A percentile compares a stretch with the other conserved stretches of the same genome.
phyloP scores from a whole-genome alignment of 2,113 vertebrate species.

The Xiphias gladius region DNA sequence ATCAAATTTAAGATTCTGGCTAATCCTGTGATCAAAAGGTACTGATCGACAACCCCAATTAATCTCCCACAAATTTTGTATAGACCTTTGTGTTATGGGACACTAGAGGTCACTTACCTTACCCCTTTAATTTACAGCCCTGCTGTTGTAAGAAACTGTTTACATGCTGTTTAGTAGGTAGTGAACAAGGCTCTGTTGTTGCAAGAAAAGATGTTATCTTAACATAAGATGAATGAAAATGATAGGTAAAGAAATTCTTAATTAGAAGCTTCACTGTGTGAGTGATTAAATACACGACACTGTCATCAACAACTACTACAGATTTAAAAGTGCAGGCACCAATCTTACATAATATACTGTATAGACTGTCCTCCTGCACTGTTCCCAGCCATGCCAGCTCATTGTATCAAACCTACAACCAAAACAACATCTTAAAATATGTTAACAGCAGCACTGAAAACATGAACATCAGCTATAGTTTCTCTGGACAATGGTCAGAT shows the following conservation, averaged over 20 bases:
- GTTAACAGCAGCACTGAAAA: background rate
- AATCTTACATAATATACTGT: background rate
- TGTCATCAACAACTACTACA: background rate
- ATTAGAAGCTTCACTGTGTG: background rate
- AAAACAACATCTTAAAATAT: background rate
- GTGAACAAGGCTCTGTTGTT: background rate
- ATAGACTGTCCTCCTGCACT: background rate
- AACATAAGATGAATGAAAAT: conserved; percentile 5
- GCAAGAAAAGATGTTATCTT: background rate
- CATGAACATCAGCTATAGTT: background rate
- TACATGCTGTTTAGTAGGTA: background rate
- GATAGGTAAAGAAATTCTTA: background rate
- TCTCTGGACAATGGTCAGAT: background rate
- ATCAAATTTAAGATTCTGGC: no score
- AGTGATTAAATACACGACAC: background rate
- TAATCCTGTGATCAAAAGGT: no score
- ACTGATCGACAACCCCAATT: no score
- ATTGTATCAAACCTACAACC: background rate
- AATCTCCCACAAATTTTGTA: no score
- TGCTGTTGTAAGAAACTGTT: background rate
- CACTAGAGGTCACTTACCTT: background rate
- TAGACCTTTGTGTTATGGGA: no score
- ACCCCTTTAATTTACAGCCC: background rate
- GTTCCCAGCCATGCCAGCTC: background rate
- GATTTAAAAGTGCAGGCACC: background rate